Percentiles rank a stretch among this genome's conserved stretches.
Evolutionary conservation across 1,140 invertebrate genomes (phyloP).

Genomic region (Monomorium pharaonis): DNA sequence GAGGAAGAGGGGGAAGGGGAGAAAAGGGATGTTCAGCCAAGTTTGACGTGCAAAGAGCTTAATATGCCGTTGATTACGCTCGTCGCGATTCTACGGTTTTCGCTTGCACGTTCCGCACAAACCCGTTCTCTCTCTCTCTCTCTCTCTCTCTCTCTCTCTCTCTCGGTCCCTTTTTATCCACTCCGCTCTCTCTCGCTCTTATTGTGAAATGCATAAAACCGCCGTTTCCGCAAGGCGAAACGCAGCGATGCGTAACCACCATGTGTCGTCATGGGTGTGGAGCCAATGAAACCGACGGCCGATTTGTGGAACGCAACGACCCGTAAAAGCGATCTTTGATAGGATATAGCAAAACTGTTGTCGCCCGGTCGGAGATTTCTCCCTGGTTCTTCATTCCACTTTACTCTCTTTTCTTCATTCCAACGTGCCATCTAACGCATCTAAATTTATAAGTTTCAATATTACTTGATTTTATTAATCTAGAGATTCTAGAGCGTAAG

Average conservation of each 20-base stretch:
- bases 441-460: conserved; percentile 15
- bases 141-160: conserved; percentile 2
- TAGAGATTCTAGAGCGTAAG: not conserved
- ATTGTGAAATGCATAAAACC: conserved; percentile 58
- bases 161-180: not conserved
- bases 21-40: conserved; percentile 54
- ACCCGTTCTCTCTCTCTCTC: not conserved
- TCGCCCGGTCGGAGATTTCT: conserved; percentile 27
- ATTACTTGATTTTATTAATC: not conserved
- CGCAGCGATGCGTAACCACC: conserved; percentile 26
- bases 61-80: conserved; percentile 71
- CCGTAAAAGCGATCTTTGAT: conserved; percentile 74
- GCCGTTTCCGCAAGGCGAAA: conserved; percentile 23
- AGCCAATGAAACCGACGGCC: conserved; percentile 70
- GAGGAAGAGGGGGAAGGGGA: not conserved
- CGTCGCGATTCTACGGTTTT: conserved; percentile 68
- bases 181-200: not conserved
- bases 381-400: not conserved
- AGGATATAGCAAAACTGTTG: conserved; percentile 48
- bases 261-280: conserved; percentile 55
- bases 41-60: conserved; percentile 73
- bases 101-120: conserved; percentile 31
- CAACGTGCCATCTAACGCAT: not conserved
- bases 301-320: conserved; percentile 74
- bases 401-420: not conserved